These are phyloP conservation scores for Brachypalpus laphriformis DNA, from an alignment of 2,888 invertebrate species.

Conservation along the genomic window DNA sequence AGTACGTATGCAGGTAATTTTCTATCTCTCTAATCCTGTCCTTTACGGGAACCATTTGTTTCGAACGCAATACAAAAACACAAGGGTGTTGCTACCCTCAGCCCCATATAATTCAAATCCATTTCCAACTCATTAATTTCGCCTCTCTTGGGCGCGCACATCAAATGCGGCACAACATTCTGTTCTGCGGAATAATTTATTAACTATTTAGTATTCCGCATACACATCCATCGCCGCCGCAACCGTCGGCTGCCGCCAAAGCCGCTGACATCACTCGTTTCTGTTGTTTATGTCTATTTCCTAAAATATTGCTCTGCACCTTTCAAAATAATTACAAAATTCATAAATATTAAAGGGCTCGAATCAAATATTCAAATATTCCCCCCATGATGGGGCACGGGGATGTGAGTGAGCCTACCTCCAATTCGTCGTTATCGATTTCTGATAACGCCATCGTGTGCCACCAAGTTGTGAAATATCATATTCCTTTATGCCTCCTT, in stretches of 20 bases:
- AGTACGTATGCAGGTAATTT: not conserved
- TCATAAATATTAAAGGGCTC: constrained; percentile 66
- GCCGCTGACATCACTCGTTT: constrained; percentile 13
- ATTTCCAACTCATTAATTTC: constrained; percentile 67
- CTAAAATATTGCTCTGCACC: constrained; percentile 53
- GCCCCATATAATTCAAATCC: constrained; percentile 36
- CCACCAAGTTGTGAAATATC: constrained; percentile 11
- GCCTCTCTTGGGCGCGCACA: constrained; percentile 42
- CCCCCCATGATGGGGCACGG: not conserved
- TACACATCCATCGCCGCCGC: constrained; percentile 10
- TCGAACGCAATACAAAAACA: constrained; percentile 13
- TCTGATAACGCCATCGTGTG: constrained; percentile 34
- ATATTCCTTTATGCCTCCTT: not conserved
- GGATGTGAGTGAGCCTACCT: not conserved
- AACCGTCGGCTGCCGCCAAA: not conserved
- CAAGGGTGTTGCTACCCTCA: not conserved
- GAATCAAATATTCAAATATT: constrained; percentile 71
- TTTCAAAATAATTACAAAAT: constrained; percentile 72
- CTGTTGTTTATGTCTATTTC: constrained; percentile 48
- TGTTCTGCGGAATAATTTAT: constrained; percentile 67
- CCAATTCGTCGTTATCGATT: constrained; percentile 56
- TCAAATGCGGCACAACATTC: constrained; percentile 51
- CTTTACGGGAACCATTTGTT: not conserved
- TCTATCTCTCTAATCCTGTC: not conserved
- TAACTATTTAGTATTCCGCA: constrained; percentile 67